These are phyloP conservation scores for Rotaria socialis DNA, from an alignment of 2,888 invertebrate genomes.

Conservation along the genomic window DNA sequence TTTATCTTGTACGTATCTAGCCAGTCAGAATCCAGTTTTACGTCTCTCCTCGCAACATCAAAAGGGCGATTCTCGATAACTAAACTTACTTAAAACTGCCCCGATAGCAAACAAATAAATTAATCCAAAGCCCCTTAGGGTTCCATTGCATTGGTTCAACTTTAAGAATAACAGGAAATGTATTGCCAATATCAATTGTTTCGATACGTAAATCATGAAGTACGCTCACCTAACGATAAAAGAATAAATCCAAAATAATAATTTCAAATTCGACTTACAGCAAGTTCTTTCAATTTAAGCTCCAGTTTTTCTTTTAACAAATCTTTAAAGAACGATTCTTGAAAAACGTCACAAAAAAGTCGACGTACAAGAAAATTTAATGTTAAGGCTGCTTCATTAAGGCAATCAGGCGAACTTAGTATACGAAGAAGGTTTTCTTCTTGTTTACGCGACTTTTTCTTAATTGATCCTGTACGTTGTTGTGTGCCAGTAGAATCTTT, in stretches of 20 bases:
- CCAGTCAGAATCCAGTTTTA: too few relatives aligned
- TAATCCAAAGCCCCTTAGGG: conserved; percentile 3
- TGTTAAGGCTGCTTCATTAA: conserved; percentile 29
- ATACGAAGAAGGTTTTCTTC: neutral
- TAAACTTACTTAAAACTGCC: conserved; percentile 13
- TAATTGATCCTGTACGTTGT: conserved; percentile 2
- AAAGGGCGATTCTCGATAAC: too few relatives aligned
- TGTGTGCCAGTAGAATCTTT: neutral
- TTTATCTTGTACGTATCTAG: too few relatives aligned
- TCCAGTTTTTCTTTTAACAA: conserved; percentile 35
- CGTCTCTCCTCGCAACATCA: too few relatives aligned
- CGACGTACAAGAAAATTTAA: conserved; percentile 17
- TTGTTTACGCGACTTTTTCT: neutral
- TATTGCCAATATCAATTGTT: conserved; percentile 8
- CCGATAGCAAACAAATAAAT: conserved; percentile 23
- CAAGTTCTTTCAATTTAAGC: conserved; percentile 34
- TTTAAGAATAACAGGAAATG: conserved; percentile 35
- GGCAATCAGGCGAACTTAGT: neutral
- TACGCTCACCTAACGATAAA: neutral
- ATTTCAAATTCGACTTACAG: neutral
- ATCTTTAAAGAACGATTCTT: conserved; percentile 19
- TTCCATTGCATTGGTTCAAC: conserved; percentile 34
- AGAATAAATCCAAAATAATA: neutral
- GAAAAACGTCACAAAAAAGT: neutral
- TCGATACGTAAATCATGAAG: neutral